These are phyloP conservation scores for Ophiothrix spiculata DNA, from an alignment of 35 echinoderm and acorn worm genomes.

Conservation along the genomic window DNA sequence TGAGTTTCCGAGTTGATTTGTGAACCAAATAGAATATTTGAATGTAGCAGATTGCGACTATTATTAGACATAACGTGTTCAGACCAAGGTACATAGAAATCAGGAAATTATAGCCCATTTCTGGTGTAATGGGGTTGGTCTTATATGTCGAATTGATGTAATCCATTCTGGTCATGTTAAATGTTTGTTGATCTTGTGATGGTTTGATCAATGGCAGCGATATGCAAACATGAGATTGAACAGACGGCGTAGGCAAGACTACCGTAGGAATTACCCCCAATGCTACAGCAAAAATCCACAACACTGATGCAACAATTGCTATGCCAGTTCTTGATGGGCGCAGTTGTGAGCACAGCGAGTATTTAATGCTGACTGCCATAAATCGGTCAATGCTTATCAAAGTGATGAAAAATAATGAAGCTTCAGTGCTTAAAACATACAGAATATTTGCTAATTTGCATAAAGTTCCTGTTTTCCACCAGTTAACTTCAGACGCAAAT, in stretches of 20 bases:
- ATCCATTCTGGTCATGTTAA: neutral
- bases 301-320: neutral
- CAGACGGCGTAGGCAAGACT: neutral
- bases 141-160: neutral
- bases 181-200: neutral
- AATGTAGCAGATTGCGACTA: neutral
- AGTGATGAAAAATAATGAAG: neutral
- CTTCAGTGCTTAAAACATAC: neutral
- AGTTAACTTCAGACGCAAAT: neutral
- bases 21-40: neutral
- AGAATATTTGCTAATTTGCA: neutral
- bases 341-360: neutral
- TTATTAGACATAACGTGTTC: neutral
- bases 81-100: neutral
- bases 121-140: neutral
- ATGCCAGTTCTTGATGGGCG: neutral
- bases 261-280: neutral
- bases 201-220: neutral
- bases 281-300: neutral
- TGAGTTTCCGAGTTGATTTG: neutral
- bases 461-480: neutral
- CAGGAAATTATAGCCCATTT: neutral
- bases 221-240: neutral
- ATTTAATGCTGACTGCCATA: neutral
- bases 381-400: neutral